These are phyloP conservation scores for Plagodis pulveraria DNA, from an alignment of 2,888 invertebrate species.

Conservation along the genomic window DNA sequence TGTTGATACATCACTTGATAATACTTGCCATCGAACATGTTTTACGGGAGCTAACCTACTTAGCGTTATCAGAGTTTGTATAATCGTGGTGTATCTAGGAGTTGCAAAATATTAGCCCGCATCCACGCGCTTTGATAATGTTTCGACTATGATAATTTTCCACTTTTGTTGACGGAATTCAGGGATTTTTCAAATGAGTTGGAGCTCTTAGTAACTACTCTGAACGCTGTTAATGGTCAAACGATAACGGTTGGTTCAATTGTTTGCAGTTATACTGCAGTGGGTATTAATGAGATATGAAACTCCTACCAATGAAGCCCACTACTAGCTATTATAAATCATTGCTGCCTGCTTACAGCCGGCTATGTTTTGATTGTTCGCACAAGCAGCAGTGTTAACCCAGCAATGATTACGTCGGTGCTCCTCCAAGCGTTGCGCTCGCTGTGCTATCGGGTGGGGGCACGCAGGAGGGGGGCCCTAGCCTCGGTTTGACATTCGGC, in stretches of 20 bases:
- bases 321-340: slow-evolving; percentile 28
- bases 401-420: slow-evolving; percentile 61
- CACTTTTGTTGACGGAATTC: background rate
- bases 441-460: slow-evolving; percentile 59
- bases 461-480: slow-evolving; percentile 68
- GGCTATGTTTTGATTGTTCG: slow-evolving; percentile 38
- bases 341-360: slow-evolving; percentile 33
- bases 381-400: slow-evolving; percentile 40
- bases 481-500: slow-evolving; percentile 82
- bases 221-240: slow-evolving; percentile 20
- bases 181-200: too few relatives aligned
- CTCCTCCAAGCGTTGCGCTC: slow-evolving; percentile 43
- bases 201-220: too few relatives aligned
- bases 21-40: slow-evolving; percentile 74
- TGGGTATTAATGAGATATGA: slow-evolving; percentile 36
- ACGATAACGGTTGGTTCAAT: slow-evolving; percentile 50
- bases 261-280: slow-evolving; percentile 61
- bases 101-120: slow-evolving; percentile 64
- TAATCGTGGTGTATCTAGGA: slow-evolving; percentile 52
- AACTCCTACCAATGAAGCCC: slow-evolving; percentile 28
- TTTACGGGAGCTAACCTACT: slow-evolving; percentile 78
- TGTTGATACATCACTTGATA: slow-evolving; percentile 77
- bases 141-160: slow-evolving; percentile 22
- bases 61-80: slow-evolving; percentile 74
- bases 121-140: slow-evolving; percentile 25